Conservation (phyloP, 2,888 invertebrate species). For the Nymphalis urticae region DNA sequence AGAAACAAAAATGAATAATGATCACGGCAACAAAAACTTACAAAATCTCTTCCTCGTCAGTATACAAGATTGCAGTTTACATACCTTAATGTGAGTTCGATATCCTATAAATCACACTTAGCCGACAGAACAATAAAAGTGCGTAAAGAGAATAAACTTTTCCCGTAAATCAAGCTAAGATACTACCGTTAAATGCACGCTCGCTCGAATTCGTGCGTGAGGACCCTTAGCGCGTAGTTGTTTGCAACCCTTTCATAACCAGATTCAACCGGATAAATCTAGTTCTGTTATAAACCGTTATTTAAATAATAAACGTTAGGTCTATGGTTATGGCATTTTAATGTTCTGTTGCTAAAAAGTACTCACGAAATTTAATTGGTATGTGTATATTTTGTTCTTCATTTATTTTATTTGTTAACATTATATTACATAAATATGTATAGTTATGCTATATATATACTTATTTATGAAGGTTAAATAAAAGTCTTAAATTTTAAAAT, state of each 20-base stretch:
- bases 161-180: slow-evolving; percentile 8
- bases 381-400: neutral
- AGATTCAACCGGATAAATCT: slow-evolving; percentile 7
- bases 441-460: no score
- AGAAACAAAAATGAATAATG: no score
- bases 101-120: slow-evolving; percentile 7
- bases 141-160: slow-evolving; percentile 11
- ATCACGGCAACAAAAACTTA: no score
- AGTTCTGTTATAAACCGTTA: slow-evolving; percentile 7
- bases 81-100: neutral
- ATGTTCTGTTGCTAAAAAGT: neutral
- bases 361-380: no score
- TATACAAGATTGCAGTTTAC: neutral
- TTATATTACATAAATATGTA: neutral
- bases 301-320: slow-evolving; percentile 4
- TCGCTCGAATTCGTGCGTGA: slow-evolving; percentile 7
- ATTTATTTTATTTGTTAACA: neutral
- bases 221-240: slow-evolving; percentile 12
- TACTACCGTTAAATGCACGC: slow-evolving; percentile 13
- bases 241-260: slow-evolving; percentile 9
- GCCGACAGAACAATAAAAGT: slow-evolving; percentile 7
- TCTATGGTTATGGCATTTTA: slow-evolving; percentile 8
- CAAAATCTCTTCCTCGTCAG: neutral
- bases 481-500: neutral
- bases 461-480: no score